Percentiles rank a stretch among this genome's conserved stretches.
Conservation (phyloP, 2,113 vertebrate species). For the Brachyhypopomus occidentalis region DNA sequence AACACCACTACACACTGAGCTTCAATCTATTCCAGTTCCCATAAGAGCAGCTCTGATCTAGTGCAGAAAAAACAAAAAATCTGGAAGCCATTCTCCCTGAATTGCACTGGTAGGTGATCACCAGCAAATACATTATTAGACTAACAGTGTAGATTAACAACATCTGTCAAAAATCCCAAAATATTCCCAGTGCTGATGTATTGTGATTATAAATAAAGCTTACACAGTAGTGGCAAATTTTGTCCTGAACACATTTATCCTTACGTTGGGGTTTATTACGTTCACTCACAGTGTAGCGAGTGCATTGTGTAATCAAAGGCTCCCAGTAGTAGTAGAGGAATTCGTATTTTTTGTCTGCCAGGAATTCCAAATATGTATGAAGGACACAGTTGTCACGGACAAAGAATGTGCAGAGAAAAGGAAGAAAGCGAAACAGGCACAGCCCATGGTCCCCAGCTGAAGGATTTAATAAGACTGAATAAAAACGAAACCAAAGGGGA, state of each 20-base stretch:
- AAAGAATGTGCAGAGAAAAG: too few species aligned
- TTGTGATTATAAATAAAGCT: neutral
- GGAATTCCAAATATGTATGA: neutral
- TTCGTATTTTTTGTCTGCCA: constrained; percentile 1
- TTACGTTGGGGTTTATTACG: neutral
- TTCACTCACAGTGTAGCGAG: neutral
- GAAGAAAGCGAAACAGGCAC: too few species aligned
- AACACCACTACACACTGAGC: constrained; percentile 7
- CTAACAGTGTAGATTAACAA: constrained; percentile 11
- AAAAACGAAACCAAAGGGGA: too few species aligned
- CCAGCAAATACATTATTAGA: constrained; percentile 15
- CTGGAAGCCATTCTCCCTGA: neutral
- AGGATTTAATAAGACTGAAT: neutral
- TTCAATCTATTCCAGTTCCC: constrained; percentile 23
- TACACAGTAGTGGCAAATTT: neutral
- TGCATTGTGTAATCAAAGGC: constrained; percentile 9
- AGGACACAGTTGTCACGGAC: neutral
- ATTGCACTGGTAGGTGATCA: constrained; percentile 19
- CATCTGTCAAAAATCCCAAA: neutral
- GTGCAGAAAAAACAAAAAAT: constrained; percentile 15
- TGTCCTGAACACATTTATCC: neutral
- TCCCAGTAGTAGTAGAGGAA: neutral
- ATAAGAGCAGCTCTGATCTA: constrained; percentile 18
- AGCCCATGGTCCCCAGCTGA: neutral
- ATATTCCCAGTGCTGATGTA: neutral